A percentile compares a stretch with the other conserved stretches of the same genome.
These are phyloP conservation scores for Dioctria linearis DNA, from an alignment of 2,888 invertebrate genomes.

Conservation along the genomic window DNA sequence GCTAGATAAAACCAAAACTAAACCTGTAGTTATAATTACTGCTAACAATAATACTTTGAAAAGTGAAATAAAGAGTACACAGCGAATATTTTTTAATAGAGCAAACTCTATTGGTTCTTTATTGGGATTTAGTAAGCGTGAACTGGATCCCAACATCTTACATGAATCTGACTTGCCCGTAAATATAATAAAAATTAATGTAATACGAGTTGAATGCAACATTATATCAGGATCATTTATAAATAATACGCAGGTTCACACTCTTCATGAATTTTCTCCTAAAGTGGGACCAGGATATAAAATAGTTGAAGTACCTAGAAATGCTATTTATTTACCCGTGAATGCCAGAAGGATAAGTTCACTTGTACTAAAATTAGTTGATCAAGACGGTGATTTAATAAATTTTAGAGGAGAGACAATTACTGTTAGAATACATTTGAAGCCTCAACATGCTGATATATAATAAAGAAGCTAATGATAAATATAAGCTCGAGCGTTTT, in stretches of 20 bases:
- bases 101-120: slow-evolving; percentile 35
- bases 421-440: slow-evolving; percentile 61
- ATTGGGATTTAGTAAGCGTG: slow-evolving; percentile 27
- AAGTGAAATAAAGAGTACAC: too few species aligned
- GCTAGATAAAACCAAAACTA: slow-evolving; percentile 18
- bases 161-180: slow-evolving; percentile 62
- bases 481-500: not conserved
- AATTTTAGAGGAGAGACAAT: slow-evolving; percentile 64
- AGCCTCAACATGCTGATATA: slow-evolving; percentile 31
- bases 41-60: slow-evolving; percentile 48
- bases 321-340: slow-evolving; percentile 65
- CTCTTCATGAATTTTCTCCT: too few species aligned
- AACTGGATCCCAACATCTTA: slow-evolving; percentile 27
- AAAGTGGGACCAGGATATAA: slow-evolving; percentile 65
- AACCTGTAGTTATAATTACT: slow-evolving; percentile 14
- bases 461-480: slow-evolving; percentile 4
- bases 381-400: slow-evolving; percentile 63
- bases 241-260: slow-evolving; percentile 62
- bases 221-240: slow-evolving; percentile 43
- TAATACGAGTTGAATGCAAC: not conserved
- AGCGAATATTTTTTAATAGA: slow-evolving; percentile 42
- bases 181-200: slow-evolving; percentile 30
- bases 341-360: slow-evolving; percentile 61
- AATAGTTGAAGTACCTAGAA: slow-evolving; percentile 64
- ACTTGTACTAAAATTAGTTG: slow-evolving; percentile 62